A percentile compares a stretch with the other conserved stretches of the same genome.
phyloP scores from a whole-genome alignment of 2,113 vertebrate genomes.

The Odocoileus hemionus region DNA sequence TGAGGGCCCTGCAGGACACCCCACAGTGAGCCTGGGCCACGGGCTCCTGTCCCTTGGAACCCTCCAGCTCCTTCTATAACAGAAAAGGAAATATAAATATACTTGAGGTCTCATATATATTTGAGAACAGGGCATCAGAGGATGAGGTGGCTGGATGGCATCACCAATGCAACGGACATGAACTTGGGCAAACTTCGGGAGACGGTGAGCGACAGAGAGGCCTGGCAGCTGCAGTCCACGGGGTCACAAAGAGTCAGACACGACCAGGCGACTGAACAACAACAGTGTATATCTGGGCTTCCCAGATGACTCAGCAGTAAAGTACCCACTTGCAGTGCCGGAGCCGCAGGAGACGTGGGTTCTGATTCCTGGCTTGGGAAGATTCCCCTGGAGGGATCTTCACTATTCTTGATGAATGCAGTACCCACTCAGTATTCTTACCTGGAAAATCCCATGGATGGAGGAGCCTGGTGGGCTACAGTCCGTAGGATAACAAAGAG shows the following conservation, averaged over 20 bases:
- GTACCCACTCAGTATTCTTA: background rate
- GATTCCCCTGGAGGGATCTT: background rate
- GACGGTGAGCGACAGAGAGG: background rate
- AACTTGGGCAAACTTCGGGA: background rate
- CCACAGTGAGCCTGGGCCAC: background rate
- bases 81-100: background rate
- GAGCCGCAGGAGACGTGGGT: background rate
- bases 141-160: background rate
- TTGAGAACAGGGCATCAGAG: background rate
- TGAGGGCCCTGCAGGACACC: background rate
- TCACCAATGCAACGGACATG: background rate
- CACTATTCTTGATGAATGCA: background rate
- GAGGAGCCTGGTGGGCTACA: background rate
- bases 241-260: fast-evolving
- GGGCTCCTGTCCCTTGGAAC: background rate
- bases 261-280: fast-evolving
- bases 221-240: background rate
- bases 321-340: background rate
- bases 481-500: background rate
- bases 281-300: background rate
- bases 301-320: background rate
- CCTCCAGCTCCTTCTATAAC: background rate
- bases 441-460: background rate
- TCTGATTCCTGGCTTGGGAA: background rate
- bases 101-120: background rate